Conservation (phyloP, 1,140 invertebrate species). For the Camponotus floridanus region DNA sequence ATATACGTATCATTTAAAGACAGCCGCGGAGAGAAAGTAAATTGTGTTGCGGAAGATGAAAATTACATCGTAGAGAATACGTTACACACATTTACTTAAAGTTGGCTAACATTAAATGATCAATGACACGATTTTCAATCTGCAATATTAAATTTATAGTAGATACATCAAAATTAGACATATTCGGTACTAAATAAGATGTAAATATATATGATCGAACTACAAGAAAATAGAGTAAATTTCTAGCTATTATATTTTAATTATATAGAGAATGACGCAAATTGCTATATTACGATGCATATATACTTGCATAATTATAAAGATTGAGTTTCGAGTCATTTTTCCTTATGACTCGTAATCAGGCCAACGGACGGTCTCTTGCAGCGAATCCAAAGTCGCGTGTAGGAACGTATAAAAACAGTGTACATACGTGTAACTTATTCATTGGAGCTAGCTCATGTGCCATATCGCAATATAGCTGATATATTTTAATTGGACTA, state of each 20-base stretch:
- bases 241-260: background rate
- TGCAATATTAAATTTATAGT: background rate
- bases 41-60: slow-evolving; percentile 21
- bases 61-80: slow-evolving; percentile 15
- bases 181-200: background rate
- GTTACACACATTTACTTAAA: slow-evolving; percentile 1
- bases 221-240: background rate
- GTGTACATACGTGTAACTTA: slow-evolving; percentile 32
- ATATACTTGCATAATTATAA: slow-evolving; percentile 7
- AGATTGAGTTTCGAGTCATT: slow-evolving; percentile 27
- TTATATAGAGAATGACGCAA: background rate
- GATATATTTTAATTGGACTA: slow-evolving; percentile 32
- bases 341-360: slow-evolving; percentile 18
- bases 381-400: slow-evolving; percentile 5
- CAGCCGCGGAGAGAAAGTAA: slow-evolving; percentile 25
- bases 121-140: background rate
- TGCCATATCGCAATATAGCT: background rate
- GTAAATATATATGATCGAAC: background rate
- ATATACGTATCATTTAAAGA: slow-evolving; percentile 4
- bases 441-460: slow-evolving; percentile 3
- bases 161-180: background rate
- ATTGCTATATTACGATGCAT: background rate
- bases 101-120: background rate
- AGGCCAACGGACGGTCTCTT: slow-evolving; percentile 13
- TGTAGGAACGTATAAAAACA: slow-evolving; percentile 8